Evolutionary conservation across 2,888 invertebrate species (phyloP).

Genomic region (Hydraecia micacea): DNA sequence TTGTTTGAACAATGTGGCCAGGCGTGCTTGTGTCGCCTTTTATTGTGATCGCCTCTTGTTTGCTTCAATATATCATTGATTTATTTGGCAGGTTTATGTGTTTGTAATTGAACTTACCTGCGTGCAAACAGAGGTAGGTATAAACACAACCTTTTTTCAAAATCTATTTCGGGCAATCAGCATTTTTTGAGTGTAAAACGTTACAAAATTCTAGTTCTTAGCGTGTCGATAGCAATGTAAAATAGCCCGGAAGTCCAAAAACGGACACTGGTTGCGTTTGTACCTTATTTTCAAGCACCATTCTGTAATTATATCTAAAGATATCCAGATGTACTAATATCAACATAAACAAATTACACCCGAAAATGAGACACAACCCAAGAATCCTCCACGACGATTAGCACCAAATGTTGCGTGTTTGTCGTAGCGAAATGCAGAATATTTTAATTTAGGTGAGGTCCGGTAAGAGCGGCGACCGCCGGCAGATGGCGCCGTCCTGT

Average conservation of each 20-base stretch:
- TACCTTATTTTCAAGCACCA: background rate
- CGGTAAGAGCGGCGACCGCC: slow-evolving; percentile 66
- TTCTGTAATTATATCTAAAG: background rate
- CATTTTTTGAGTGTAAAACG: background rate
- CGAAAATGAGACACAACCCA: slow-evolving; percentile 58
- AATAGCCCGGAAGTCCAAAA: background rate
- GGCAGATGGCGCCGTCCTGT: slow-evolving; percentile 81
- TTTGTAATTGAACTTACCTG: slow-evolving; percentile 29
- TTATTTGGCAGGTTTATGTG: slow-evolving; percentile 56
- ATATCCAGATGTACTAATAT: background rate
- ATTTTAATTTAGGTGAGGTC: slow-evolving; percentile 86
- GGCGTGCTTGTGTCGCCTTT: slow-evolving; percentile 59
- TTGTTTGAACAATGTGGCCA: slow-evolving; percentile 66
- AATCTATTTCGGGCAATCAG: background rate
- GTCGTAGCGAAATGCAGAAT: slow-evolving; percentile 77
- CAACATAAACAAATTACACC: background rate
- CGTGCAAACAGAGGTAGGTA: background rate
- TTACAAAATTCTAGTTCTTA: background rate
- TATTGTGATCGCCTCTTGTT: slow-evolving; percentile 62
- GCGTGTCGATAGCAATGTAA: too few species aligned
- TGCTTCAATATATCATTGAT: slow-evolving; percentile 56
- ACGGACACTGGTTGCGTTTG: background rate
- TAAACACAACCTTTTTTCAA: background rate
- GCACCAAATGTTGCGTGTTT: slow-evolving; percentile 82
- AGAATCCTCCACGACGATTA: slow-evolving; percentile 76